Evolutionary conservation across 2,113 vertebrate genomes (phyloP), one percentile per base, ranked within the genome.

Genomic region (Benitochromis conjunctus): DNA sequence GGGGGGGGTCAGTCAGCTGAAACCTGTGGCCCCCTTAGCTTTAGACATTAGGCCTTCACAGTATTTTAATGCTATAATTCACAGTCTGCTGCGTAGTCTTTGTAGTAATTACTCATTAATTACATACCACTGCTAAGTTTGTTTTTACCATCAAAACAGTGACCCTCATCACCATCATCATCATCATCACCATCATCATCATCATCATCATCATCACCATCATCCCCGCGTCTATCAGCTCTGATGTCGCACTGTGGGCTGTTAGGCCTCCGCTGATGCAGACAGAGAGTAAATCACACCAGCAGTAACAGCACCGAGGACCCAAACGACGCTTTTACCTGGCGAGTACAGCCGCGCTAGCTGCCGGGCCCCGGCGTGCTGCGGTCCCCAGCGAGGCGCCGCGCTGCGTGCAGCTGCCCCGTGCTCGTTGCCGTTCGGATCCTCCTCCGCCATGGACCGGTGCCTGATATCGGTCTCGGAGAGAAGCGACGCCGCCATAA

Each of bases 371-470:
- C 96, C 96, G 51, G 96, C 95, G 91, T 96, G 96, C 91, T 96
- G 96, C 81, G 95, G 95, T 91, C 96, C 96, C 96, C 96, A 97
- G 85, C 96, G 95, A 76, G 96, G 96, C 36, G 86, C 92, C 54
- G 94, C 89, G 93, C 96, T 95, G 90, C 92, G 95, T 43, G 96
- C 95, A 19, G 95, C 96, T 94, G 96, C 94, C 69, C 96, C 96
- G 13, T 96, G 96, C 91, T 97, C 96, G 48, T 97, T 96, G 56
- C 96, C 95, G 93, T 96, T 96, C 94, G 96, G 96, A 92, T 97
- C 96, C 93, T 97, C 96, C 89, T 97, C 96, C 83, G 96, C 96
- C 96, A 97, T 97, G 90, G 96, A 97, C 90, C 96, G 94, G 84
- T 95, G 94, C 88, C 88, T 87, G 92, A 96, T 95, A 90, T 96